phyloP scores from a whole-genome alignment of 2,888 invertebrate genomes.

The Desoria tigrina region DNA sequence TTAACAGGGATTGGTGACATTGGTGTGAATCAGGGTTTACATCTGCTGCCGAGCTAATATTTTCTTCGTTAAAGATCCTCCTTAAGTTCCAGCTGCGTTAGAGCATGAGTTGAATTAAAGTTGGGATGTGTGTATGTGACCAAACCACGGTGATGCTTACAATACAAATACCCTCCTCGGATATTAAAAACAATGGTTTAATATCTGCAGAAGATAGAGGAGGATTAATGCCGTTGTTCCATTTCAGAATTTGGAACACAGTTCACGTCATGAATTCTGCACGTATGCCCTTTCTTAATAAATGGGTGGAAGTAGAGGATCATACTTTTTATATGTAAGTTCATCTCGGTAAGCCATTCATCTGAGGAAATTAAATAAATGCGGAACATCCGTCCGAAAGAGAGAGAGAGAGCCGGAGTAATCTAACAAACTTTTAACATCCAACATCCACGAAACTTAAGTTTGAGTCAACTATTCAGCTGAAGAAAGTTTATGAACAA shows the following conservation, averaged over 20 bases:
- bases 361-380: constrained; percentile 7
- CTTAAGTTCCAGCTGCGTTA: too few relatives aligned
- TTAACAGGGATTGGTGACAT: too few relatives aligned
- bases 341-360: background rate
- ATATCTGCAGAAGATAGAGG: too few relatives aligned
- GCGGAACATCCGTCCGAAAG: background rate
- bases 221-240: background rate
- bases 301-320: constrained; percentile 2
- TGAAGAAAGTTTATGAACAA: background rate
- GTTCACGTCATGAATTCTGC: constrained; percentile 8
- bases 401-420: background rate
- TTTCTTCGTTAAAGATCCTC: too few relatives aligned
- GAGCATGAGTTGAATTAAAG: too few relatives aligned
- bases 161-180: too few relatives aligned
- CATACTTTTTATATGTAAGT: background rate
- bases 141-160: too few relatives aligned
- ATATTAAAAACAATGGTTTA: too few relatives aligned
- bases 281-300: constrained; percentile 8
- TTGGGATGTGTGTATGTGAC: too few relatives aligned
- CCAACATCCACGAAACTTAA: too few relatives aligned
- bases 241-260: background rate
- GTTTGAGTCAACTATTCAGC: constrained; percentile 2
- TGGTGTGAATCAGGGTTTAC: too few relatives aligned
- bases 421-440: background rate
- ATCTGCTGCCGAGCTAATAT: too few relatives aligned